These are phyloP conservation scores for Todiramphus saurophagus DNA, from an alignment of 2,113 vertebrate genomes.

Conservation along the genomic window DNA sequence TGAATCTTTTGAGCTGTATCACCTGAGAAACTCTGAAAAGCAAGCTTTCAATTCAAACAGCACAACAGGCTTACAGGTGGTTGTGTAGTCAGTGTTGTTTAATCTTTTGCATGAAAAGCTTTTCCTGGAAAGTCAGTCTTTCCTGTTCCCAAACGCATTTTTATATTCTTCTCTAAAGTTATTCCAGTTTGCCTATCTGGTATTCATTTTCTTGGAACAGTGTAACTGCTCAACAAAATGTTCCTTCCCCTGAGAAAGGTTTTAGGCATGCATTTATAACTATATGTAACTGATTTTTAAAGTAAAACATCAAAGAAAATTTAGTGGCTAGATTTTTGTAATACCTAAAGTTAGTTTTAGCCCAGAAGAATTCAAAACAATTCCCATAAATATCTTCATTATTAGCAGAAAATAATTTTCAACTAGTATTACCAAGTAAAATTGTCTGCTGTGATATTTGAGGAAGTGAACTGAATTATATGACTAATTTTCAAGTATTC, in stretches of 20 bases:
- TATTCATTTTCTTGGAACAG: conserved; percentile 46
- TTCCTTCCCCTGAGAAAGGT: background rate
- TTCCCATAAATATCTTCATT: background rate
- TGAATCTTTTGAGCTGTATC: conserved; percentile 1
- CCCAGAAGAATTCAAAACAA: background rate
- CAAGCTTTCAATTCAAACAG: background rate
- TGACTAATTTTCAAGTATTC: background rate
- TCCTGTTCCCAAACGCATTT: conserved; percentile 25
- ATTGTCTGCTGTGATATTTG: background rate
- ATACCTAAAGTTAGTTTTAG: background rate
- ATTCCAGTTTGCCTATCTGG: conserved; percentile 44
- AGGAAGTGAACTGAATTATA: background rate
- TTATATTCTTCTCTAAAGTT: conserved; percentile 36
- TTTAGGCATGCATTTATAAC: conserved; percentile 13
- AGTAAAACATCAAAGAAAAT: background rate
- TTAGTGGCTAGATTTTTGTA: background rate
- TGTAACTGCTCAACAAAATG: conserved; percentile 1
- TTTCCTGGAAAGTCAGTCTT: conserved; percentile 21
- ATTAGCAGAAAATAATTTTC: background rate
- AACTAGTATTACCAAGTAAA: background rate
- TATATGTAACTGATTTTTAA: conserved; percentile 10
- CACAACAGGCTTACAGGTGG: background rate
- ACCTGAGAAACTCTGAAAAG: background rate
- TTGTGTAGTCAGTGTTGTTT: background rate
- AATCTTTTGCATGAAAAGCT: conserved; percentile 2